Conservation (phyloP, 2,888 invertebrate species). For the Emmelina monodactyla region DNA sequence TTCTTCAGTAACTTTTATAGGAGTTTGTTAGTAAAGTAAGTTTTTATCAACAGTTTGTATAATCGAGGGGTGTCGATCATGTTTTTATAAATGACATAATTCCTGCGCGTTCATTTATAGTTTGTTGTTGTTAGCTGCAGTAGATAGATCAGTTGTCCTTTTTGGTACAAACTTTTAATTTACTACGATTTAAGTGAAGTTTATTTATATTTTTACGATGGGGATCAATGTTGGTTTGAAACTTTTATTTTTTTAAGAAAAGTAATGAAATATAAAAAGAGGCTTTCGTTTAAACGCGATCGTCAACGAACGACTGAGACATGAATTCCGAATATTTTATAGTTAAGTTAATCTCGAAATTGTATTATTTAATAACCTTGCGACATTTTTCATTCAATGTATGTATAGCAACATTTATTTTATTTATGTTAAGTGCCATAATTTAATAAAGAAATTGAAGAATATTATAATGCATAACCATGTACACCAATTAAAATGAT, state of each 20-base stretch:
- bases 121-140: constrained; percentile 28
- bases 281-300: constrained; percentile 49
- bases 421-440: constrained; percentile 64
- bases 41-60: constrained; percentile 60
- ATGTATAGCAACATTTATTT: constrained; percentile 50
- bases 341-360: constrained; percentile 38
- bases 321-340: constrained; percentile 51
- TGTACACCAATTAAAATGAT: constrained; percentile 63
- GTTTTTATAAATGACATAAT: constrained; percentile 50
- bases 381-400: constrained; percentile 43
- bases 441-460: constrained; percentile 63
- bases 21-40: constrained; percentile 55
- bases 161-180: constrained; percentile 57
- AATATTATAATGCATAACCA: constrained; percentile 63
- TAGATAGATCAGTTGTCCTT: constrained; percentile 55
- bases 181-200: constrained; percentile 40
- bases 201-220: constrained; percentile 55
- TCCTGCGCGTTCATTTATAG: constrained; percentile 53
- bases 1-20: constrained; percentile 30
- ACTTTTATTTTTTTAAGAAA: constrained; percentile 53
- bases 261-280: constrained; percentile 36
- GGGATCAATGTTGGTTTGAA: constrained; percentile 57
- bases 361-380: constrained; percentile 25
- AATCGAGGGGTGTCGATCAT: constrained; percentile 44
- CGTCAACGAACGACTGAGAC: constrained; percentile 65